Percentiles rank a stretch among this genome's conserved stretches.
These are phyloP conservation scores for Pterocles burchelli DNA, from an alignment of 2,113 vertebrate genomes.

Conservation along the genomic window DNA sequence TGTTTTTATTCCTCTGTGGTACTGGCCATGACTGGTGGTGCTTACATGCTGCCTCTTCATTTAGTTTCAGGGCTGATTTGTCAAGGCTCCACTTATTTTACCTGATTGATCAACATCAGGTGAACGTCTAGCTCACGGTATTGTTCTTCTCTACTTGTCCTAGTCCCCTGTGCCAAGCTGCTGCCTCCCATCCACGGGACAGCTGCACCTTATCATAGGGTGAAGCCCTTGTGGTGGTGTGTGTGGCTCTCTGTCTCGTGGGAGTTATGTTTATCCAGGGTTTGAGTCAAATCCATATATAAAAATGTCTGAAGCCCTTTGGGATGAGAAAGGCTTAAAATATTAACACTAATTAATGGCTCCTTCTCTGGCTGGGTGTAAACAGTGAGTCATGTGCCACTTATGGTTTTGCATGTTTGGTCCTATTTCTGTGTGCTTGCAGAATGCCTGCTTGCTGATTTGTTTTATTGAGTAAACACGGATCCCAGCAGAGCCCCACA, in stretches of 20 bases:
- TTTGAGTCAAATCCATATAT: constrained; percentile 27
- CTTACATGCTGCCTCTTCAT: neutral
- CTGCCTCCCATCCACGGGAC: neutral
- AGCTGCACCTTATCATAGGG: neutral
- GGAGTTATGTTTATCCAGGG: constrained; percentile 34
- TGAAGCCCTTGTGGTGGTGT: neutral
- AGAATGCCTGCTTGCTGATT: constrained; percentile 27
- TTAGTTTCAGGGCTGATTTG: neutral
- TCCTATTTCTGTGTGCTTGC: constrained; percentile 38
- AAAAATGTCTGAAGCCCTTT: constrained; percentile 7
- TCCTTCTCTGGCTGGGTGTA: constrained; percentile 35
- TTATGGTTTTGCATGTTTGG: constrained; percentile 54
- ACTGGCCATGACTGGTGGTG: neutral
- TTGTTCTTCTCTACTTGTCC: neutral
- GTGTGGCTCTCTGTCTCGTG: neutral
- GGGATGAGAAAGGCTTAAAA: constrained; percentile 47
- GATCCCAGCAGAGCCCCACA: neutral
- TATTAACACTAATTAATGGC: constrained; percentile 57
- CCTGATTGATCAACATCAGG: neutral
- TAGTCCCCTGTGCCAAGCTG: fast-evolving
- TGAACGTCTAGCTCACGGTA: neutral
- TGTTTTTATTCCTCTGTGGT: neutral
- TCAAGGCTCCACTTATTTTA: neutral
- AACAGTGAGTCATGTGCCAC: constrained; percentile 66
- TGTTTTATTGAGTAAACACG: neutral